Conservation (phyloP, 2,888 invertebrate genomes). For the Hydrotaea diabolus region DNA sequence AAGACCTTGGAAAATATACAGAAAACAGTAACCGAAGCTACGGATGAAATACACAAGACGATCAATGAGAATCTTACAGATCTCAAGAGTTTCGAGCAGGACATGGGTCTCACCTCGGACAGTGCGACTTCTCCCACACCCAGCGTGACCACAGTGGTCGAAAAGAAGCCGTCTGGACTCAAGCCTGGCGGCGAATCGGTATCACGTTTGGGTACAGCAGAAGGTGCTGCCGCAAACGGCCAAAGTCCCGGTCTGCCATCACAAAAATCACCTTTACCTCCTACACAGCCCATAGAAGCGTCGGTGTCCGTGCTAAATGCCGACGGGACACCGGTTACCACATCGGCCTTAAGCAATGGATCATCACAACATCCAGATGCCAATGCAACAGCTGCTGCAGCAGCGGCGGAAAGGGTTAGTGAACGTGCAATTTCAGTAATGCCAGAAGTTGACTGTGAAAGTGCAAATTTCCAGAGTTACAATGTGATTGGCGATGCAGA, state of each 20-base stretch:
- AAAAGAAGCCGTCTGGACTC: constrained; percentile 63
- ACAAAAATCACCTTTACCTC: constrained; percentile 76
- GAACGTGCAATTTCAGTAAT: constrained; percentile 82
- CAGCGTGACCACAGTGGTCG: constrained; percentile 74
- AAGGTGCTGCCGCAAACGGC: constrained; percentile 59
- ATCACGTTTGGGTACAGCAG: constrained; percentile 73
- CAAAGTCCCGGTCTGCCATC: constrained; percentile 38
- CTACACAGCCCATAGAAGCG: constrained; percentile 79
- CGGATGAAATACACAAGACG: constrained; percentile 79
- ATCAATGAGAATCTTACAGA: constrained; percentile 79
- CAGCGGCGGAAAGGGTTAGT: constrained; percentile 79
- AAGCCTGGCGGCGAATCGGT: constrained; percentile 68
- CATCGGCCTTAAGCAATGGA: constrained; percentile 45
- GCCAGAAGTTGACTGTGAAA: constrained; percentile 84
- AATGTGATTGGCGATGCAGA: constrained; percentile 59
- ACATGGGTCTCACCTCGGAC: constrained; percentile 73
- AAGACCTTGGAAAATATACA: constrained; percentile 77
- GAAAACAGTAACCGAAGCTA: constrained; percentile 77
- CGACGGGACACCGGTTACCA: constrained; percentile 14
- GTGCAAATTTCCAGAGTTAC: constrained; percentile 82
- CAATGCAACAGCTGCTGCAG: constrained; percentile 43
- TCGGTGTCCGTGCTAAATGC: constrained; percentile 77
- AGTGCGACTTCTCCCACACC: constrained; percentile 73
- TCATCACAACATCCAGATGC: constrained; percentile 46
- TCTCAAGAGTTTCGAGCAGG: constrained; percentile 77